Conservation (phyloP, 2,797 vertebrate species). For the Scomberomorus guttatus region DNA sequence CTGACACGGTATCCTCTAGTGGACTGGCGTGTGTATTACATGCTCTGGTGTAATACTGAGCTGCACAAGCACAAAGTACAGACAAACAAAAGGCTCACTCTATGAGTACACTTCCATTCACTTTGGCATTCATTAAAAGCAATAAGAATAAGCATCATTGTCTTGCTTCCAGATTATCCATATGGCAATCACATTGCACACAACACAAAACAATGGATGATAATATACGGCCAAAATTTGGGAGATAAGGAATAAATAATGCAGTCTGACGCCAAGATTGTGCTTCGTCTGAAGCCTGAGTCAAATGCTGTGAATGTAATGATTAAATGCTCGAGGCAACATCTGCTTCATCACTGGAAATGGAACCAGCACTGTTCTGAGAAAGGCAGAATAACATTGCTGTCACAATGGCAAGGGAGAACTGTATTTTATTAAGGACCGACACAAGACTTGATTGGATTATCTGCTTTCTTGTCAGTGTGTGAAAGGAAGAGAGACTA, state of each 20-base stretch:
- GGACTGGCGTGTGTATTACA: no score
- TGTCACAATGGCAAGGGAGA: neutral
- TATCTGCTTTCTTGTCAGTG: constrained; percentile 8
- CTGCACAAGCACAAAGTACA: constrained; percentile 12
- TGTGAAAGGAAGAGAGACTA: constrained; percentile 1
- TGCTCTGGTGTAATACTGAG: no score
- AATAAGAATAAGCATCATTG: constrained; percentile 30
- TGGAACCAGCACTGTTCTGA: neutral
- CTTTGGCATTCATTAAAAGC: constrained; percentile 28
- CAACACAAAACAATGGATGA: constrained; percentile 39
- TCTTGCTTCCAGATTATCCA: constrained; percentile 40
- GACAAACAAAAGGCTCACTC: constrained; percentile 18
- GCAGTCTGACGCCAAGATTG: constrained; percentile 27
- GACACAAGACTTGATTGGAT: constrained; percentile 14
- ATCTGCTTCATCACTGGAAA: constrained; percentile 27
- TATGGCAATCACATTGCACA: constrained; percentile 5
- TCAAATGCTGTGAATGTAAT: neutral
- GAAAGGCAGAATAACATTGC: neutral
- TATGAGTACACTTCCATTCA: constrained; percentile 12
- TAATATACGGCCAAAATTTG: constrained; percentile 18
- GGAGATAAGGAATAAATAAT: constrained; percentile 20
- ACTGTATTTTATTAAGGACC: constrained; percentile 1
- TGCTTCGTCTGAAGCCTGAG: constrained; percentile 8
- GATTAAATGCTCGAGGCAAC: constrained; percentile 12
- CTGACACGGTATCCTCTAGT: no score